Base-by-base conservation (phyloP, 2,888 invertebrate species). In the Eupithecia centaureata region DNA sequence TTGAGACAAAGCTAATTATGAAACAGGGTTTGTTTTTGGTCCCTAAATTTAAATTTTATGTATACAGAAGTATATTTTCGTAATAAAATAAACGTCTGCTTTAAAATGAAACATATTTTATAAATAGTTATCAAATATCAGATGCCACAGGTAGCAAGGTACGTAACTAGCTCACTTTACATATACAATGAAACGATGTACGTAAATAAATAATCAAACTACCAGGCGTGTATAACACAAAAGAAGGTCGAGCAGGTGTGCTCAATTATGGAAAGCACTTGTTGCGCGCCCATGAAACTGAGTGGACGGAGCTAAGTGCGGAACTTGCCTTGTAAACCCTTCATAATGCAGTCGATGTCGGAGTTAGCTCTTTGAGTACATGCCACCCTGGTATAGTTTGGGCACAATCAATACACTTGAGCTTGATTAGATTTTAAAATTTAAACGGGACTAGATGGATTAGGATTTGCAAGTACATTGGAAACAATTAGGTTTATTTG, bases 201-300 rank as follows among this genome's bases (percentile, higher is more conserved):
- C 60, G 63, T 75, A 64, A 70, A 75, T 80, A 79, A 77, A 74
- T 76, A 68, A 77, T 72, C 57, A 73, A 32, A 67, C 61, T 70
- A 83, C 81, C 71, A 82, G 79, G 76, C 71, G 62, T 67, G 65
- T 80, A 85, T 81, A 80, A 77, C 71, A 77, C 76, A 76, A 67
- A 71, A 72, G 73, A 74, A 71, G 75, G 70, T 75, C 73, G 77
- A 77, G 80, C 82, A 82, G 82, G 82, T 83, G 81, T 79, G 81
- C 81, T 87, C 84, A 86, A 86, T 87, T 86, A 86, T 86, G 83
- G 82, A 87, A 80, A 81, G 80, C 85, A 87, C 87, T 87, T 87
- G 87, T 87, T 87, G 87, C 85, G 76, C 82, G 76, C 71, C 79
- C 77, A 78, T 81, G 81, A 80, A 83, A 80, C 82, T 78, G 80